Conservation (phyloP, 2,888 invertebrate genomes). For the Stomorhina lunata region DNA sequence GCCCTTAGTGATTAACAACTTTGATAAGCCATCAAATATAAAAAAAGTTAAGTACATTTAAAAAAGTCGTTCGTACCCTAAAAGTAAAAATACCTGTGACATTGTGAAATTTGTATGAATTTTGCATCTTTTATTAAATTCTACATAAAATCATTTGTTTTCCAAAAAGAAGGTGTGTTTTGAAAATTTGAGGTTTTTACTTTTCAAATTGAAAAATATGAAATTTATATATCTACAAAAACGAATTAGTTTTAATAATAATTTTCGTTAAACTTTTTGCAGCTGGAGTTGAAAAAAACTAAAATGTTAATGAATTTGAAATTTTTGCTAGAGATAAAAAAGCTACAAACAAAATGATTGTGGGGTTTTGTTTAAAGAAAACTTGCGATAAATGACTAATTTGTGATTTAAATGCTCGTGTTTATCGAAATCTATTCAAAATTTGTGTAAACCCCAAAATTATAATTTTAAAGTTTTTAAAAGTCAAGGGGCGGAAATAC, state of each 20-base stretch:
- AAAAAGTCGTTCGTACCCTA: neutral
- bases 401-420: neutral
- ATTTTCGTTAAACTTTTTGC: neutral
- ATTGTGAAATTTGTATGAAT: slow-evolving; percentile 26
- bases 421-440: no score
- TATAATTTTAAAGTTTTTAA: no score
- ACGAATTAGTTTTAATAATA: neutral
- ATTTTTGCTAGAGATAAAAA: neutral
- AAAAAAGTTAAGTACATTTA: neutral
- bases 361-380: neutral
- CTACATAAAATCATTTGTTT: neutral
- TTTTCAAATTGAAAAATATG: no score
- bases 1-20: slow-evolving; percentile 39
- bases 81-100: slow-evolving; percentile 38
- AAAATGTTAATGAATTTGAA: neutral
- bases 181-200: slow-evolving; percentile 30
- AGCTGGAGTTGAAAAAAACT: neutral
- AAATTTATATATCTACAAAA: no score
- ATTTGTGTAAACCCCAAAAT: no score
- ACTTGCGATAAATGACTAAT: neutral
- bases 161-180: slow-evolving; percentile 33
- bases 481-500: no score
- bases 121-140: slow-evolving; percentile 33
- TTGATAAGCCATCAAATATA: slow-evolving; percentile 45
- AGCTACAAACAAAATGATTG: neutral